Conservation (phyloP, 92 coral and sea anemone species). For the Porites lobata region DNA sequence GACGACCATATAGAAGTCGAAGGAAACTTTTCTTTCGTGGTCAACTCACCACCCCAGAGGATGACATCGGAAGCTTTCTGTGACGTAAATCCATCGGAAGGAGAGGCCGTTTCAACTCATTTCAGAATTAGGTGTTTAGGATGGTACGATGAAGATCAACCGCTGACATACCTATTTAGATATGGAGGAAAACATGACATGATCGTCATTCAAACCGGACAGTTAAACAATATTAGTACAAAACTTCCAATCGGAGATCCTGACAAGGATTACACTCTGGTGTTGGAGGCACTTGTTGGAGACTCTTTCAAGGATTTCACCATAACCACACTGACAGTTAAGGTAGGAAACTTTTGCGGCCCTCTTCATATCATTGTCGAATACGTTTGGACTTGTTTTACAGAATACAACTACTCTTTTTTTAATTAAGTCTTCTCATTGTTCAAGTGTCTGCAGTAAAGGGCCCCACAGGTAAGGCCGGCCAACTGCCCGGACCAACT, state of each 20-base stretch:
- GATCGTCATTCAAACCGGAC: conserved; percentile 67
- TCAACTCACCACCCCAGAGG: conserved; percentile 73
- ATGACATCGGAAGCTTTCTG: conserved; percentile 34
- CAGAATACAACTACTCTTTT: too few relatives aligned
- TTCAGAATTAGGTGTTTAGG: conserved; percentile 67
- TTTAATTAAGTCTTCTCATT: too few relatives aligned
- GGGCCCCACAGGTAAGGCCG: too few relatives aligned
- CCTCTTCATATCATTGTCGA: too few relatives aligned
- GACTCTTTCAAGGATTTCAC: conserved; percentile 68
- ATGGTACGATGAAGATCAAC: conserved; percentile 77
- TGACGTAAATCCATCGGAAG: conserved; percentile 55
- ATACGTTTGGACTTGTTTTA: too few relatives aligned
- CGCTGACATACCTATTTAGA: conserved; percentile 62
- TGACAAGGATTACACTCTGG: conserved; percentile 59
- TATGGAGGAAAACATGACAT: conserved; percentile 62
- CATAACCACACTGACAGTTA: conserved; percentile 29
- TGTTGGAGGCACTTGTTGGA: conserved; percentile 61
- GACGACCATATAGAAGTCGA: conserved; percentile 29
- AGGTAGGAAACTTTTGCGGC: conserved; percentile 28
- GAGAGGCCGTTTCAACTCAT: conserved; percentile 74
- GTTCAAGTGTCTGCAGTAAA: too few relatives aligned
- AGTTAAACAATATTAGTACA: conserved; percentile 43
- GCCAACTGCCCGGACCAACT: too few relatives aligned
- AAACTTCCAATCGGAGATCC: conserved; percentile 79
- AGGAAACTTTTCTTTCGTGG: conserved; percentile 55